A percentile compares a stretch with the other conserved stretches of the same genome.
Conservation (phyloP, 2,888 invertebrate species). For the Drosophila bunnanda region DNA sequence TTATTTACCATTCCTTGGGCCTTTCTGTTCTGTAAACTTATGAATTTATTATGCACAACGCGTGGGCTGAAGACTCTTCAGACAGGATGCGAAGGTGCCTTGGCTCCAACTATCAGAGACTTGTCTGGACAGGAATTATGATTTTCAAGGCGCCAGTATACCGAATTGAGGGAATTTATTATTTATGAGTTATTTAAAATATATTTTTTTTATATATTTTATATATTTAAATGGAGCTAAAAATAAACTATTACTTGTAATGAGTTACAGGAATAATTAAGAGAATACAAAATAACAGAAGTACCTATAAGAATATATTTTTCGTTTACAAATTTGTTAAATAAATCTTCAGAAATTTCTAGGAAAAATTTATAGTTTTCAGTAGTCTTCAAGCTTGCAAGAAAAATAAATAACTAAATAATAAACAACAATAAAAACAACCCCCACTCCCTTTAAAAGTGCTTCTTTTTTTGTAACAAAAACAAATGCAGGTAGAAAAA, state of each 20-base stretch:
- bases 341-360: too few relatives aligned
- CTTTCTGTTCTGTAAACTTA: conserved; percentile 3
- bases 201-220: background rate
- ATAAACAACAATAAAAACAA: background rate
- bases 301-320: background rate
- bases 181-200: background rate
- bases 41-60: conserved; percentile 35
- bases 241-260: background rate
- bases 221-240: background rate
- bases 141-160: conserved; percentile 8
- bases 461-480: background rate
- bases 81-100: background rate
- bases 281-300: too few relatives aligned
- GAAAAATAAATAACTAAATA: background rate
- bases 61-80: conserved; percentile 17
- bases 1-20: conserved; percentile 37
- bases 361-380: too few relatives aligned
- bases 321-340: too few relatives aligned
- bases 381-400: too few relatives aligned
- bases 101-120: conserved; percentile 2
- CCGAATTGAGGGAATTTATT: background rate
- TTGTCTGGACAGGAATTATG: conserved; percentile 4
- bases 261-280: background rate
- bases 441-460: background rate
- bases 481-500: conserved; percentile 48